phyloP scores from a whole-genome alignment of 2,888 invertebrate genomes.

The Formica aserva region DNA sequence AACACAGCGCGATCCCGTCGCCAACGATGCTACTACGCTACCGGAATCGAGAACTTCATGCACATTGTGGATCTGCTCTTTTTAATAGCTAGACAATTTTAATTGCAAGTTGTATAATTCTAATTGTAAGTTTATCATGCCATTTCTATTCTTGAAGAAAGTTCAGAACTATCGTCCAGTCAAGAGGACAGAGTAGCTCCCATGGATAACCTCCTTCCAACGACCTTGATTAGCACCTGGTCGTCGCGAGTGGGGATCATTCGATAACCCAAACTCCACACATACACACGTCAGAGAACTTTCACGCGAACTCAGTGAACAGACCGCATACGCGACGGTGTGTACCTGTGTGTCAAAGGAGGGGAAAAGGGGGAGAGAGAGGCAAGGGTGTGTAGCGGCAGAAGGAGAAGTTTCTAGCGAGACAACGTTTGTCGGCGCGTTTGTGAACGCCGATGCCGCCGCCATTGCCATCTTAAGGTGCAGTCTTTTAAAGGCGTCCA shows the following conservation, averaged over 20 bases:
- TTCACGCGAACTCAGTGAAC: slow-evolving; percentile 32
- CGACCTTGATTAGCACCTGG: slow-evolving; percentile 78
- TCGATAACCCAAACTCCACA: slow-evolving; percentile 43
- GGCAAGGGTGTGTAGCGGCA: slow-evolving; percentile 55
- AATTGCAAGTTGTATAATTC: background rate
- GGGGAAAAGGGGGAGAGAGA: slow-evolving; percentile 18
- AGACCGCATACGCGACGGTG: slow-evolving; percentile 33
- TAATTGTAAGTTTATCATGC: background rate
- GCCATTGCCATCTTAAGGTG: slow-evolving; percentile 78
- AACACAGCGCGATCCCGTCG: background rate
- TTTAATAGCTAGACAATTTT: background rate
- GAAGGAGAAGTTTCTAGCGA: slow-evolving; percentile 78
- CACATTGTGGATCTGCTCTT: background rate
- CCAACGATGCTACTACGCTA: slow-evolving; percentile 19
- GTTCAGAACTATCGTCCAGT: background rate
- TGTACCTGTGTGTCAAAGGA: slow-evolving; percentile 38
- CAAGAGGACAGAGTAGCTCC: background rate
- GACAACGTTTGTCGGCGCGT: slow-evolving; percentile 85
- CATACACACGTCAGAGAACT: slow-evolving; percentile 9
- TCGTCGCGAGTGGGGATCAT: slow-evolving; percentile 54
- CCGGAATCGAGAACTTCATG: slow-evolving; percentile 7
- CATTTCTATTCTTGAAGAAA: background rate
- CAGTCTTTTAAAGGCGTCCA: slow-evolving; percentile 72
- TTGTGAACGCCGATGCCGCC: slow-evolving; percentile 82
- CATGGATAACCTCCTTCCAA: slow-evolving; percentile 10